Evolutionary conservation across 2,888 invertebrate genomes (phyloP), one percentile per base, ranked within the genome.

Genomic region (Brachypalpus laphriformis): DNA sequence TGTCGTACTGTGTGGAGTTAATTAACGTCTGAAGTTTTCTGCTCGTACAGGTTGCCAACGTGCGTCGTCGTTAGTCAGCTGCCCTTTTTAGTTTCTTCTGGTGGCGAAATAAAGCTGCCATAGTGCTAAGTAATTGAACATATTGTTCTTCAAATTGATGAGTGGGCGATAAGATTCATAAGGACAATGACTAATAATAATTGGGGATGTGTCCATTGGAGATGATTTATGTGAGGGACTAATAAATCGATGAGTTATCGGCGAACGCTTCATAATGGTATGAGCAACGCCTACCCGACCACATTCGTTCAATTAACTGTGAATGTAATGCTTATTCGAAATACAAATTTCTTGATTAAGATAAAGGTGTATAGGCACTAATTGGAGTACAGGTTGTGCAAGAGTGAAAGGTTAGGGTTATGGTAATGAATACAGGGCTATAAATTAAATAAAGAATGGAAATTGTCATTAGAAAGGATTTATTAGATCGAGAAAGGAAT

Each of bases 41-140:
- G 22, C 22, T 74, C 42, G 14, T 42, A 22, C 54, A 45, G 22
- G 31, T 54, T 28, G 42, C 31, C 18, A n/a, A 7, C n/a, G 49
- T 47, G 28, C 34, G 20, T n/a, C 16, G 11, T 11, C 6, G 37
- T 37, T 18, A 16, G 16, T 5, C 34, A 20, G 3, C 25, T 7
- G 6, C 8, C n/a, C 22, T 11, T 47, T 34, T 57, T 18, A 31
- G 16, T 16, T 61, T 59, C 16, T 4, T 18, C 25, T 25, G 34
- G 16, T 34, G 47, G 20, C 16, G 11, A 51, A 61, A 37, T 42
- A 49, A 18, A 61, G 51, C 5, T 37, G 20, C 20, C 11, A 34
- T 59, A 68, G 42, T 49, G 66, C 61, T 68, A 68, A 68, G 49
- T 76, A 76, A 76, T 68, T 76, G 66, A 68, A 76, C 59, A 57